Evolutionary conservation across 2,888 invertebrate species (phyloP).

Genomic region (Melinaea marsaeus): DNA sequence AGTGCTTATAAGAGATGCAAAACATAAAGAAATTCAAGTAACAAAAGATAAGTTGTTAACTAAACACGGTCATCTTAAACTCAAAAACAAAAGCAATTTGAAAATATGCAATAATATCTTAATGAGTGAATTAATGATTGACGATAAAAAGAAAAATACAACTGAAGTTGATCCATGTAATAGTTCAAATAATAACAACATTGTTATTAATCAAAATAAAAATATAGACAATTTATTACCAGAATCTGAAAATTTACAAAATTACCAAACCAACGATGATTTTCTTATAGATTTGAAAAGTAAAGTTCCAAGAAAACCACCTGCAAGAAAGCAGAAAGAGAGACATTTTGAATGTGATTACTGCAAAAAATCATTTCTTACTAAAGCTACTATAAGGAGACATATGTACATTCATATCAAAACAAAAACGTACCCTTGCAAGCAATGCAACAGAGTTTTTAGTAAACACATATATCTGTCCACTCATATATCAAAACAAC

Average conservation of each 20-base stretch:
- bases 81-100: constrained; percentile 42
- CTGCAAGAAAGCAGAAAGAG: constrained; percentile 21
- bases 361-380: constrained; percentile 81
- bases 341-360: constrained; percentile 71
- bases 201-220: constrained; percentile 52
- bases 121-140: constrained; percentile 59
- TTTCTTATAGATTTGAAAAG: constrained; percentile 10
- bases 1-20: constrained; percentile 26
- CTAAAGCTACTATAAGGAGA: constrained; percentile 81
- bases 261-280: not conserved
- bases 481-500: constrained; percentile 79
- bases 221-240: constrained; percentile 6
- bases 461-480: constrained; percentile 81
- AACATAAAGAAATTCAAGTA: constrained; percentile 22
- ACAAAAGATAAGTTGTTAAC: constrained; percentile 34
- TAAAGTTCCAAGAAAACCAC: constrained; percentile 9
- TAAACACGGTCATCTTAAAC: constrained; percentile 44
- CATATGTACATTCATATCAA: constrained; percentile 83
- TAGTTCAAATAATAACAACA: constrained; percentile 69
- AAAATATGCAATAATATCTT: constrained; percentile 55
- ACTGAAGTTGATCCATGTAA: constrained; percentile 26
- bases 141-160: constrained; percentile 34
- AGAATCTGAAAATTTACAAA: constrained; percentile 3
- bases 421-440: constrained; percentile 80
- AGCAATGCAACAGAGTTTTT: constrained; percentile 80